Percentiles rank a stretch among this genome's conserved stretches.
Conservation (phyloP, 2,888 invertebrate species). For the Syrista parreyssii region DNA sequence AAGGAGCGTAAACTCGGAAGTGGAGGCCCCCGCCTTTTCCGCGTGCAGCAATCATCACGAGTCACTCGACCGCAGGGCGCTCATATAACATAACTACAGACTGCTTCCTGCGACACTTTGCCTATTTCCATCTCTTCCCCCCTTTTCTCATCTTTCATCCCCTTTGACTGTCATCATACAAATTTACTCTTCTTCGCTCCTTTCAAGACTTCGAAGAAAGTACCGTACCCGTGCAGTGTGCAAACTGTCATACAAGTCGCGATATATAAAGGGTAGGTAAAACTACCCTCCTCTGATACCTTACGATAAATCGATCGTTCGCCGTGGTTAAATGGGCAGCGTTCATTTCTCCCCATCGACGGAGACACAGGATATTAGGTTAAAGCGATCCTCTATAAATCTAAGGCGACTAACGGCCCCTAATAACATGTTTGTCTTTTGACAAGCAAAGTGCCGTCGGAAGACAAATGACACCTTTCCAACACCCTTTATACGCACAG, state of each 20-base stretch:
- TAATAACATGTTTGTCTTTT: constrained; percentile 44
- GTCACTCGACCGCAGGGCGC: neutral
- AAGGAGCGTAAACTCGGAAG: constrained; percentile 9
- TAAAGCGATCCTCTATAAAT: constrained; percentile 40
- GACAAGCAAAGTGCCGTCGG: constrained; percentile 51
- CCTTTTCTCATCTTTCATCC: neutral
- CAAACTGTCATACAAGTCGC: neutral
- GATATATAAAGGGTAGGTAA: neutral
- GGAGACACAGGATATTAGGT: constrained; percentile 36
- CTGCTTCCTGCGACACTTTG: neutral
- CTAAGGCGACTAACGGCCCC: constrained; percentile 30
- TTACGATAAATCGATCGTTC: neutral
- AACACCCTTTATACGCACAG: neutral
- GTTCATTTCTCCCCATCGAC: constrained; percentile 60
- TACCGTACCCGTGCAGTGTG: too few relatives aligned
- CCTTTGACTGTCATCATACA: neutral
- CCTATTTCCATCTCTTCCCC: neutral
- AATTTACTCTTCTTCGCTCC: neutral
- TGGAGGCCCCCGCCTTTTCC: constrained; percentile 1
- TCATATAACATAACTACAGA: neutral
- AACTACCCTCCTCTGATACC: neutral
- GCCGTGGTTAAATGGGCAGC: constrained; percentile 33
- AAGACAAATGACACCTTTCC: constrained; percentile 50
- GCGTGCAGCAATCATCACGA: neutral
- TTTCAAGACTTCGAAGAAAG: too few relatives aligned